These are phyloP conservation scores for Toxonevra muliebris DNA, from an alignment of 2,888 invertebrate genomes.

Conservation along the genomic window DNA sequence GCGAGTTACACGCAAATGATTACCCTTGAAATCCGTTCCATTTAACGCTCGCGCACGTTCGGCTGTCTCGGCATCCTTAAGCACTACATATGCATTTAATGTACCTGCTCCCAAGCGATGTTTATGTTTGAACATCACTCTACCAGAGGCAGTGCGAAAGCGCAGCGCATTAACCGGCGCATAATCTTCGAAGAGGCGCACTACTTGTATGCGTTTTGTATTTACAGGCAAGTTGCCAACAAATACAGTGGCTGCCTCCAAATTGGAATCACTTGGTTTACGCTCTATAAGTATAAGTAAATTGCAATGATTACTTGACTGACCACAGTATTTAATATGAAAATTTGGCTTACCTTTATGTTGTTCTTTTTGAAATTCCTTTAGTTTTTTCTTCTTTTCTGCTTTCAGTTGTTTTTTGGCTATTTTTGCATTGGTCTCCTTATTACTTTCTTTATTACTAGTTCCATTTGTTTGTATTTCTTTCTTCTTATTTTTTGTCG, in stretches of 20 bases:
- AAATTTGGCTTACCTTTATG: slow-evolving; percentile 5
- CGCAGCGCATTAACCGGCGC: slow-evolving; percentile 55
- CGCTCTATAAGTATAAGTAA: slow-evolving; percentile 17
- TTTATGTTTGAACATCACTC: slow-evolving; percentile 55
- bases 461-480: not conserved
- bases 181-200: slow-evolving; percentile 50
- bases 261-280: slow-evolving; percentile 39
- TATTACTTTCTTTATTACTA: slow-evolving; percentile 11
- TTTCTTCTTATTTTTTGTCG: not conserved
- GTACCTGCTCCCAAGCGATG: slow-evolving; percentile 52
- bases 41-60: slow-evolving; percentile 54
- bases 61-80: slow-evolving; percentile 49
- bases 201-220: slow-evolving; percentile 58
- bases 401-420: slow-evolving; percentile 21
- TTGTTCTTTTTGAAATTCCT: not conserved
- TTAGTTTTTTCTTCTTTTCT: not conserved
- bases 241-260: slow-evolving; percentile 57
- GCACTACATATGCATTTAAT: slow-evolving; percentile 59
- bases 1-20: slow-evolving; percentile 57
- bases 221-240: slow-evolving; percentile 63
- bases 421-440: slow-evolving; percentile 5
- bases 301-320: not conserved
- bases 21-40: slow-evolving; percentile 56
- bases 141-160: slow-evolving; percentile 58
- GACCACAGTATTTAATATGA: slow-evolving; percentile 1